These are phyloP conservation scores for Zaprionus gabonicus DNA, from an alignment of 1,140 invertebrate genomes.

Conservation along the genomic window DNA sequence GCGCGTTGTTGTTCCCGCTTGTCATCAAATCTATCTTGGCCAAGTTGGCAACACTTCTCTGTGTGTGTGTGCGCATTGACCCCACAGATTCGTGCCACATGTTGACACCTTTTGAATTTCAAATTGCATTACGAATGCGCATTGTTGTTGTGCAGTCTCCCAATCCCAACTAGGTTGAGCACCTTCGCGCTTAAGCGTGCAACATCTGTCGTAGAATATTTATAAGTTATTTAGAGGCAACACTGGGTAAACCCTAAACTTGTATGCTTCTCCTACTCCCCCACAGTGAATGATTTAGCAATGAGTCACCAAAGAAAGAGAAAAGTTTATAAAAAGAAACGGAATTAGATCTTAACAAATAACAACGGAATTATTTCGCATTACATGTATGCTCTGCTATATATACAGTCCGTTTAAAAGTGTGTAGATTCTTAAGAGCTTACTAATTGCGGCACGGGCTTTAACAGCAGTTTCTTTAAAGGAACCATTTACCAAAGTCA, in stretches of 20 bases:
- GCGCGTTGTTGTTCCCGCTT: slow-evolving; percentile 3
- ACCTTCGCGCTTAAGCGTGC: slow-evolving; percentile 29
- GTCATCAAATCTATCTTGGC: slow-evolving; percentile 10
- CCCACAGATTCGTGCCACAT: slow-evolving; percentile 50
- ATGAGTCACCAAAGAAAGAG: neutral
- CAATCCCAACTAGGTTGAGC: slow-evolving; percentile 35
- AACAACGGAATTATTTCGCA: neutral
- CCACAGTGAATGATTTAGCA: neutral
- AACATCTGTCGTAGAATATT: slow-evolving; percentile 42
- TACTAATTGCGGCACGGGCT: neutral
- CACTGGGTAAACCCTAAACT: neutral
- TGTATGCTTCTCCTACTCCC: neutral
- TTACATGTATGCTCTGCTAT: neutral
- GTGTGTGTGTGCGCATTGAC: neutral
- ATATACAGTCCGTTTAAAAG: neutral
- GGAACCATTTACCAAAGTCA: too few species aligned
- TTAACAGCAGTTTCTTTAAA: too few species aligned
- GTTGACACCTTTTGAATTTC: slow-evolving; percentile 59
- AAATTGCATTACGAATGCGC: slow-evolving; percentile 51
- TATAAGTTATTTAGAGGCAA: neutral
- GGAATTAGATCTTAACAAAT: neutral
- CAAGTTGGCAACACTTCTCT: neutral
- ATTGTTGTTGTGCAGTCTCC: slow-evolving; percentile 46
- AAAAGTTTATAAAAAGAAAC: neutral
- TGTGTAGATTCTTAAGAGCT: neutral